Conservation (phyloP, 2,888 invertebrate genomes). For the Drosophila rellima region DNA sequence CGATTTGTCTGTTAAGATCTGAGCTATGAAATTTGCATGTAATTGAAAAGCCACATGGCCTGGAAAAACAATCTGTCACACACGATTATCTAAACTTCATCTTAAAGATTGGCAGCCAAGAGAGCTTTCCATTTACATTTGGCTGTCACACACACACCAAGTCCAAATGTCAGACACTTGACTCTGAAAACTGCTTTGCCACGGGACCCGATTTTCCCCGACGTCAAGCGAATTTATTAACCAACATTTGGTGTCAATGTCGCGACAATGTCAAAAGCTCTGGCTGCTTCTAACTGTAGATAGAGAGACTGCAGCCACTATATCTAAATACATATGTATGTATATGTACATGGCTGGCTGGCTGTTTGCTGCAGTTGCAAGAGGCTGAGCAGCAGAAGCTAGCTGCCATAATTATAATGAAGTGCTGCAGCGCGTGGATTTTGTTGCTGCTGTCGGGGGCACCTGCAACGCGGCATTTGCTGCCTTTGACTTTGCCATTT, state of each 20-base stretch:
- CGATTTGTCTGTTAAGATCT: neutral
- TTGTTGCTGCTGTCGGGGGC: constrained; percentile 42
- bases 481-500: constrained; percentile 19
- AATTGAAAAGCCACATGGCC: neutral
- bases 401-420: constrained; percentile 79
- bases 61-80: constrained; percentile 3
- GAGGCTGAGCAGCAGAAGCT: constrained; percentile 18
- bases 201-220: constrained; percentile 36
- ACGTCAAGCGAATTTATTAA: constrained; percentile 64
- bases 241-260: constrained; percentile 78
- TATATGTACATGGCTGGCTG: constrained; percentile 9
- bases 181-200: constrained; percentile 48
- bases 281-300: constrained; percentile 20
- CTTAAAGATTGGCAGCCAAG: constrained; percentile 2
- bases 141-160: constrained; percentile 27
- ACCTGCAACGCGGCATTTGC: constrained; percentile 46
- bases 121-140: constrained; percentile 15
- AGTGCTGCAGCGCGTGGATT: constrained; percentile 70
- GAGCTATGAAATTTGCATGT: neutral
- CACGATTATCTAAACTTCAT: neutral
- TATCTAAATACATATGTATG: constrained; percentile 2
- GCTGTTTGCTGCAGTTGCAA: constrained; percentile 47
- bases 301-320: constrained; percentile 16
- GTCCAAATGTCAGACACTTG: constrained; percentile 56
- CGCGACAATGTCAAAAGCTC: constrained; percentile 73